Percentiles rank a stretch among this genome's conserved stretches.
Evolutionary conservation across 1,140 invertebrate genomes (phyloP).

Genomic region (Gerris buenoi): DNA sequence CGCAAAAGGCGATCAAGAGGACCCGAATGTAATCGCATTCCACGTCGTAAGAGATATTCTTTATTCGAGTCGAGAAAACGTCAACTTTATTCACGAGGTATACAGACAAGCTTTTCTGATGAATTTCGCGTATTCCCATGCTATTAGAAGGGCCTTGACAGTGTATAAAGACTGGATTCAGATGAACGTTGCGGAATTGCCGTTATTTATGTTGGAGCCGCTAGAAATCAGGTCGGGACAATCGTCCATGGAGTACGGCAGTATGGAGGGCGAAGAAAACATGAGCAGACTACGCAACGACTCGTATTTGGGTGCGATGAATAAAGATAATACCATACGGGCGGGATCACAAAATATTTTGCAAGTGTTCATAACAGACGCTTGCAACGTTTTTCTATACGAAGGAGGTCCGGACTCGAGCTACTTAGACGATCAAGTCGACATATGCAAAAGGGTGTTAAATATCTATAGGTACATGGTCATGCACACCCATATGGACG

Average conservation of each 20-base stretch:
- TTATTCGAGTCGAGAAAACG: conserved; percentile 75
- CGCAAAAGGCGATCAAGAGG: conserved; percentile 18
- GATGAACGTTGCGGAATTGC: conserved; percentile 64
- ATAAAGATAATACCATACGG: conserved; percentile 56
- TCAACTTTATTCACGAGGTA: conserved; percentile 88
- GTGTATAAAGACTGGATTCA: conserved; percentile 96
- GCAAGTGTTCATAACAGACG: conserved; percentile 88
- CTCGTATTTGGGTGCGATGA: conserved; percentile 65
- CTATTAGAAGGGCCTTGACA: conserved; percentile 73
- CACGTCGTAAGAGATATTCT: conserved; percentile 68
- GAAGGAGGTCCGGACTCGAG: conserved; percentile 39
- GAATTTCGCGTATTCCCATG: conserved; percentile 71
- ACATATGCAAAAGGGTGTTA: conserved; percentile 87
- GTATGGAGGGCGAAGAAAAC: conserved; percentile 16
- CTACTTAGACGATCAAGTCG: conserved; percentile 71
- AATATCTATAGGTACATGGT: conserved; percentile 96
- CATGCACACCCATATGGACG: conserved; percentile 88
- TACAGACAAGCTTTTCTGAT: conserved; percentile 84
- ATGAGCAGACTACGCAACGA: conserved; percentile 44
- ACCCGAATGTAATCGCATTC: conserved; percentile 31
- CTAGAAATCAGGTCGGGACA: conserved; percentile 35
- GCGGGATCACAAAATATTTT: conserved; percentile 64
- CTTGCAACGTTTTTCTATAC: conserved; percentile 83
- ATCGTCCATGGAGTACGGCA: conserved; percentile 20
- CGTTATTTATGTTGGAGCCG: conserved; percentile 74